Base-by-base conservation (phyloP, 2,113 vertebrate genomes). In the Leptobrachium ailaonicum region DNA sequence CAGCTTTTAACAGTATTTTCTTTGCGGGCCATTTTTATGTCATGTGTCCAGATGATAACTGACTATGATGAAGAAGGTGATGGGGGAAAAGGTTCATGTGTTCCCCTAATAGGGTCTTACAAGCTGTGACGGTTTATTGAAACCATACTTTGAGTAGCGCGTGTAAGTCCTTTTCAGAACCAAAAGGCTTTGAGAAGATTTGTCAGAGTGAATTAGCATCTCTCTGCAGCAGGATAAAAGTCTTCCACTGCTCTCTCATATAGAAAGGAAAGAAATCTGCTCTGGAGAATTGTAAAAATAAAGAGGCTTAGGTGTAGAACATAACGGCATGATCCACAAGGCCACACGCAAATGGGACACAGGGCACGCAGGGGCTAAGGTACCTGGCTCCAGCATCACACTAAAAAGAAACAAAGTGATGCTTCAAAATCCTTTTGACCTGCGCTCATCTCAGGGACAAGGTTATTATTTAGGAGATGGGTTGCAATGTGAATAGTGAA, bases 101-200 rank as follows among this genome's bases (percentile, higher is more conserved):
- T 83, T 86, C 67, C 80, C 80, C 87, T 83, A 82, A 83, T 50
- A 82, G 74, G 67, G 73, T 1, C 73, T 79, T 86, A 79, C 50
- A 69, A 82, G 75, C 79, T 79, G 9, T 83, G 82, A 79, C 9
- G 0, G 40, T 74, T 84, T 79, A 81, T 80, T 83, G 71, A 82
- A 82, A 73, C 80, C 32, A 11, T 69, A 43, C 0, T 1, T 74
- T 41, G 40, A 20, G 53, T 74, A 80, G 10, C 40, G 58, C 45
- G 0, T 79, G 81, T 84, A 83, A 85, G 87, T 92, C 87, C 88
- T 91, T 90, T 90, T 79, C 82, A 82, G 75, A 85, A 68, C 80
- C 62, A 85, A 67, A 60, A 72, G 83, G 84, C 75, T 66, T 83
- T 84, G 83, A 83, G 84, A 81, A 82, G 82, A 76, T 43, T 41